A percentile compares a stretch with the other conserved stretches of the same genome.
phyloP scores from a whole-genome alignment of 2,113 vertebrate genomes.

The Nerophis lumbriciformis region DNA sequence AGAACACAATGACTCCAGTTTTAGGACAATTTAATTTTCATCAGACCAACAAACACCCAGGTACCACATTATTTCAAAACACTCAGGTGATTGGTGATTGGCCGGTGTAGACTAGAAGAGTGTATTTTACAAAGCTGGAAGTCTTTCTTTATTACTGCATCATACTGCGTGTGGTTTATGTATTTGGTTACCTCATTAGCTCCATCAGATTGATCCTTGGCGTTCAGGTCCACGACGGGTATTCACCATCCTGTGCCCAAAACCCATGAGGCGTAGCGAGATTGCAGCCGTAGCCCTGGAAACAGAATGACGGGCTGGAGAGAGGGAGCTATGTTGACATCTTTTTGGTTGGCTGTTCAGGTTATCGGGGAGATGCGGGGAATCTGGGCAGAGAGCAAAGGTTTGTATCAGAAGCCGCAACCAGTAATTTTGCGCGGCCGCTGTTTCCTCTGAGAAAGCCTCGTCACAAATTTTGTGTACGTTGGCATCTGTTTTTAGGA shows the following conservation, averaged over 20 bases:
- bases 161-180: too few species aligned
- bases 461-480: conserved; percentile 10
- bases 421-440: not conserved
- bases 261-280: conserved; percentile 60
- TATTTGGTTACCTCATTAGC: not conserved
- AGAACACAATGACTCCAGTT: too few species aligned
- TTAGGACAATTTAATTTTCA: too few species aligned
- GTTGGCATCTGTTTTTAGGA: conserved; percentile 6
- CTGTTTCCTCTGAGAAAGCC: not conserved
- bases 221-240: conserved; percentile 52
- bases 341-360: conserved; percentile 39
- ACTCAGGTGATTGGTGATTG: too few species aligned
- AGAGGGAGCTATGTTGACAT: conserved; percentile 26
- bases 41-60: too few species aligned
- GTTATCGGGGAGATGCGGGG: conserved; percentile 32
- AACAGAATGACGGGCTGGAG: conserved; percentile 49
- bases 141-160: too few species aligned
- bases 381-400: conserved; percentile 16
- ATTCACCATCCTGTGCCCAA: conserved; percentile 57
- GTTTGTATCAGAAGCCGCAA: conserved; percentile 2
- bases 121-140: too few species aligned
- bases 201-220: conserved; percentile 7
- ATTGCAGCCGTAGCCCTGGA: conserved; percentile 64
- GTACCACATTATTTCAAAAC: too few species aligned
- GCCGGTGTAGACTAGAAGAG: too few species aligned